A percentile compares a stretch with the other conserved stretches of the same genome.
These are phyloP conservation scores for Pedionomus torquatus DNA, from an alignment of 2,113 vertebrate genomes.

Conservation along the genomic window DNA sequence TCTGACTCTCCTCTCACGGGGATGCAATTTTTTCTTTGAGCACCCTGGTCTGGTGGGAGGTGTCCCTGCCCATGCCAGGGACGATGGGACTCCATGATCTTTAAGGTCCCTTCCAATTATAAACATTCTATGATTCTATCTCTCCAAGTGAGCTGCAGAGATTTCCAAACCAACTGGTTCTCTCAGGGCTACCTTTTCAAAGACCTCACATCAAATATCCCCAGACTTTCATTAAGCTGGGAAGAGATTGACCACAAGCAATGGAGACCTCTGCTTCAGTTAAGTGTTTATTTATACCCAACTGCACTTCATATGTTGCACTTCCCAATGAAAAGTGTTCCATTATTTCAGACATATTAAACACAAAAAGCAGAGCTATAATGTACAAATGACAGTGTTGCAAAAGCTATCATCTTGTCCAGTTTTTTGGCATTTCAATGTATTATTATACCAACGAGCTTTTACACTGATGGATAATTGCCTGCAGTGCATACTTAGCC, in stretches of 20 bases:
- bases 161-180: background rate
- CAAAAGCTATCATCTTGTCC: slow-evolving; percentile 10
- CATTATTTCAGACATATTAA: slow-evolving; percentile 20
- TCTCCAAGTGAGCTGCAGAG: background rate
- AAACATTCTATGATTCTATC: background rate
- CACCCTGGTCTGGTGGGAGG: too few species aligned
- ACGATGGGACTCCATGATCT: too few species aligned
- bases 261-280: background rate
- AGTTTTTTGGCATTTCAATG: background rate
- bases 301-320: background rate
- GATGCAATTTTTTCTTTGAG: background rate
- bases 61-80: too few species aligned
- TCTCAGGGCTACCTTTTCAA: background rate
- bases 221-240: background rate
- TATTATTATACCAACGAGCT: slow-evolving; percentile 27
- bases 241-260: background rate
- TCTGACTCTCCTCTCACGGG: background rate
- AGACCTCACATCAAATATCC: background rate
- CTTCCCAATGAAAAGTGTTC: background rate
- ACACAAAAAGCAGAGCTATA: background rate
- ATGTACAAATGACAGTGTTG: background rate
- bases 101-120: too few species aligned
- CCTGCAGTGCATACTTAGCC: slow-evolving; percentile 28
- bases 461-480: slow-evolving; percentile 51
- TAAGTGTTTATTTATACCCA: background rate